These are phyloP conservation scores for Ancistrus triradiatus DNA, from an alignment of 2,113 vertebrate species.

Conservation along the genomic window DNA sequence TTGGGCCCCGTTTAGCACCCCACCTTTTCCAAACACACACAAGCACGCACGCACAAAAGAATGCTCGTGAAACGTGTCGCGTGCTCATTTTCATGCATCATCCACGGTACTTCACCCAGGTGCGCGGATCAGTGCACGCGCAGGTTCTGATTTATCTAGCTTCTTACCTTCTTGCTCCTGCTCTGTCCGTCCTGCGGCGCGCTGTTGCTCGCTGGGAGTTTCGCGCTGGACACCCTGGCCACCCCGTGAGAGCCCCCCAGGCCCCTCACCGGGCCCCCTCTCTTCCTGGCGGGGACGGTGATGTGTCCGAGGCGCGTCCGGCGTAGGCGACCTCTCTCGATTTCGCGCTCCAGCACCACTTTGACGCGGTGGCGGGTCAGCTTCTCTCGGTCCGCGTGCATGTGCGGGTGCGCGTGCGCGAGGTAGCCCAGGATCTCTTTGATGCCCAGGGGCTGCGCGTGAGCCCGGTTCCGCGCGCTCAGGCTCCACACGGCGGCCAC, in stretches of 20 bases:
- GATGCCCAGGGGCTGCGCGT: constrained; percentile 56
- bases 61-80: constrained; percentile 22
- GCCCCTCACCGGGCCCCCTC: constrained; percentile 29
- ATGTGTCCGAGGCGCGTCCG: constrained; percentile 77
- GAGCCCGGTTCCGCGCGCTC: constrained; percentile 60
- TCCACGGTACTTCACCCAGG: too few relatives aligned
- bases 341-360: constrained; percentile 75
- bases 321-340: constrained; percentile 70
- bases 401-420: constrained; percentile 57
- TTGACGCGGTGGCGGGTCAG: constrained; percentile 78
- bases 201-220: constrained; percentile 45
- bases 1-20: background rate
- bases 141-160: too few relatives aligned
- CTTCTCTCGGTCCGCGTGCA: constrained; percentile 59
- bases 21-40: background rate
- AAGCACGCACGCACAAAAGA: constrained; percentile 8
- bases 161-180: constrained; percentile 24
- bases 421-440: constrained; percentile 65
- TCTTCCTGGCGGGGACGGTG: constrained; percentile 65
- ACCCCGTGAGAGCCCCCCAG: background rate
- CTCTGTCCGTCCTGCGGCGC: constrained; percentile 57
- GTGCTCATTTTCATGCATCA: background rate
- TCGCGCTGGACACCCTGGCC: constrained; percentile 42
- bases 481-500: constrained; percentile 65
- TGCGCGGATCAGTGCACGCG: background rate